Evolutionary conservation across 2,888 invertebrate species (phyloP), one percentile per base, ranked within the genome.

Genomic region (Andrena flavipes): DNA sequence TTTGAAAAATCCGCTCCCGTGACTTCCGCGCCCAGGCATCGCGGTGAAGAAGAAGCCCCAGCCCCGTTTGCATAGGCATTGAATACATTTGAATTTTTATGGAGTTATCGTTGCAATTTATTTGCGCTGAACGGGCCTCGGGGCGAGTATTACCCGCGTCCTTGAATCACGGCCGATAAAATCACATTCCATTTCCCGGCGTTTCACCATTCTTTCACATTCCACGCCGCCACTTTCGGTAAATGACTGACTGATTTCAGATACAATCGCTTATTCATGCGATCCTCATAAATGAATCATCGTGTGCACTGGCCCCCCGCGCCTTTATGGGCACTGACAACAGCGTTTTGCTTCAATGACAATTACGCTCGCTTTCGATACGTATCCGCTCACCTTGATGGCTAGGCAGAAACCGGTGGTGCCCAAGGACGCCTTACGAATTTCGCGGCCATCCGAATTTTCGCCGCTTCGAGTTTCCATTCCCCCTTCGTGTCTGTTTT

Each of bases 281-380:
- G 76, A 54, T 65, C 63, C 85, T 84, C 76, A 75, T 87, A 87
- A 80, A 84, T 82, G 85, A 87, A 87, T 87, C 85, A 84, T 82
- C 71, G 76, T 74, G 76, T 76, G 77, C 76, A 80, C 77, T 82
- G 67, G 64, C 49, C 71, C 49, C 71, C 63, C 56, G 30, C 23
- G 23, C 23, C 80, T 69, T 59, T 78, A 78, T 64, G 76, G 59
- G 48, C 70, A 29, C 72, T 56, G 60, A n/a, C 30, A 48, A 62
- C 72, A 68, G 56, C 54, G 71, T 84, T 84, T 77, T 71, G 72
- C 75, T 77, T 75, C 87, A 69, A 82, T 82, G 69, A 84, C 87
- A 84, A 87, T 87, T 84, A 84, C 77, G 60, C 62, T 84, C 64
- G 76, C 74, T 80, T 82, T 82, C 74, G 69, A 71, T 75, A 49